Percentiles rank a stretch among this genome's conserved stretches.
Conservation (phyloP, 1,140 invertebrate genomes). For the Idris sp. region DNA sequence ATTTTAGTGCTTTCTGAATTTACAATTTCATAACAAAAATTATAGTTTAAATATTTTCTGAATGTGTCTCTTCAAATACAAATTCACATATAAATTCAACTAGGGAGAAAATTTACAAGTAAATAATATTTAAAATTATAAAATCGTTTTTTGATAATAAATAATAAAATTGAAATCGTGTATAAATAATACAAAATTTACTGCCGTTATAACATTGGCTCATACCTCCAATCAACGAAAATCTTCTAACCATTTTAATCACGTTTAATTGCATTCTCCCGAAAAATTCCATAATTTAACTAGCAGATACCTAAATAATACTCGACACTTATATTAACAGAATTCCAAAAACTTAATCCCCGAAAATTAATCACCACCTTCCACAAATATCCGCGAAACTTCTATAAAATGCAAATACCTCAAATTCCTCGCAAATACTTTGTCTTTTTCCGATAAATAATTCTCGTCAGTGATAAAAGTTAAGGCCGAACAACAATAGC, state of each 20-base stretch:
- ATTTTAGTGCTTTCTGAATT: no score
- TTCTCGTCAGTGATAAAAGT: constrained; percentile 17
- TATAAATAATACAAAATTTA: not conserved
- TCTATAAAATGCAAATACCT: constrained; percentile 9
- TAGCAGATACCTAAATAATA: not conserved
- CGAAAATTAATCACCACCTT: constrained; percentile 28
- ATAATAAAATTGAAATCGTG: no score
- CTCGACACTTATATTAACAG: not conserved
- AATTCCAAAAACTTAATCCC: constrained; percentile 29
- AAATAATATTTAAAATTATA: no score
- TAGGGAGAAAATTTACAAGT: no score
- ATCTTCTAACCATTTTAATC: not conserved
- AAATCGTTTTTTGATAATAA: no score
- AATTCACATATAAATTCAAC: no score
- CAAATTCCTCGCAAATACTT: constrained; percentile 26
- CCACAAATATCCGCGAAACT: constrained; percentile 10
- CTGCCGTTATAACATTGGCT: no score
- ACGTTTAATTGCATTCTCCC: not conserved
- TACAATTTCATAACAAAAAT: no score
- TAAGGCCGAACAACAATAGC: constrained; percentile 1
- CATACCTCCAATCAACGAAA: not conserved
- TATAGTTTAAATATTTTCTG: no score
- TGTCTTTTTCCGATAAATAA: constrained; percentile 22
- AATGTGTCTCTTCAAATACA: no score
- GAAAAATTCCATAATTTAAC: not conserved